Percentiles rank a stretch among this genome's conserved stretches.
phyloP scores from a whole-genome alignment of 2,113 vertebrate genomes.

The Phaethornis superciliosus region DNA sequence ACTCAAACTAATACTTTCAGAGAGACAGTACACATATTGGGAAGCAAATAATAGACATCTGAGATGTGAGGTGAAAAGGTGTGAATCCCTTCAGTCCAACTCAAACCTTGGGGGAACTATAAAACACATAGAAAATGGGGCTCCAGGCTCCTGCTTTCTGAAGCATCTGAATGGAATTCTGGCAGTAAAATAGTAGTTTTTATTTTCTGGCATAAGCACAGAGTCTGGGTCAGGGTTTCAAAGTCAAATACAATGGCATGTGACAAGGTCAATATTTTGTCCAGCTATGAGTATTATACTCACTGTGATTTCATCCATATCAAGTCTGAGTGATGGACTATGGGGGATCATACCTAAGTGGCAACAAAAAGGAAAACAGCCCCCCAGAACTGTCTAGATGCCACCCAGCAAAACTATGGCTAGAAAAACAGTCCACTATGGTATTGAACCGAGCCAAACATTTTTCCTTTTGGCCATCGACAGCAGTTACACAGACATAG shows the following conservation, averaged over 20 bases:
- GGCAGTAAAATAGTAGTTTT: neutral
- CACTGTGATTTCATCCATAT: neutral
- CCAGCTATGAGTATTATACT: too few species aligned
- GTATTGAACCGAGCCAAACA: neutral
- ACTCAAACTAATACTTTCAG: neutral
- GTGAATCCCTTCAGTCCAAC: neutral
- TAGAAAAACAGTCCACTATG: neutral
- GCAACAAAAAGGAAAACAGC: neutral
- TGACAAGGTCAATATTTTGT: neutral
- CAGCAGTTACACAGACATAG: neutral
- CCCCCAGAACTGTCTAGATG: neutral
- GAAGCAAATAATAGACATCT: neutral
- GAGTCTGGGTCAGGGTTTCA: neutral
- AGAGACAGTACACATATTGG: neutral
- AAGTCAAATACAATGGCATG: neutral
- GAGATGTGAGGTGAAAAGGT: neutral
- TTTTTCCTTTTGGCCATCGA: neutral
- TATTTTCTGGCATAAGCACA: slow-evolving; percentile 4
- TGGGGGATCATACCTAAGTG: neutral
- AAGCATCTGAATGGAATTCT: slow-evolving; percentile 1
- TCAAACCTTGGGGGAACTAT: neutral
- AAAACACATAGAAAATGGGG: neutral
- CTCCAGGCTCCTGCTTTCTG: neutral
- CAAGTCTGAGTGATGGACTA: neutral
- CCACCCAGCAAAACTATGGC: neutral